These are phyloP conservation scores for Sphaerolaimus hirsutus DNA, from an alignment of 2,888 invertebrate species.

Conservation along the genomic window DNA sequence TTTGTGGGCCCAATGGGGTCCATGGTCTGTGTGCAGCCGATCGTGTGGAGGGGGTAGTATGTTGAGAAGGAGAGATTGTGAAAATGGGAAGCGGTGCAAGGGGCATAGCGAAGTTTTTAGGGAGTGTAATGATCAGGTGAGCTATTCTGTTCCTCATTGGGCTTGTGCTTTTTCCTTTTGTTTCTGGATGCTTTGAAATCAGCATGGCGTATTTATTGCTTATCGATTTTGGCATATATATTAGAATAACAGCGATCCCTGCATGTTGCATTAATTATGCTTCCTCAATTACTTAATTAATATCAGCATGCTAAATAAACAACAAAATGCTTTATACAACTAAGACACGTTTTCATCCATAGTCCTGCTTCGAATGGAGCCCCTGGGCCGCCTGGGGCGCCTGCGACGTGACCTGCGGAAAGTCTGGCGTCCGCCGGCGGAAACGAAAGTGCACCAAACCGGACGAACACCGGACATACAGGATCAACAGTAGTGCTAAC, in stretches of 20 bases:
- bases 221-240: no score
- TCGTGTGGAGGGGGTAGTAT: neutral
- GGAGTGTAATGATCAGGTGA: conserved; percentile 7
- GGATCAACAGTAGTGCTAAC: neutral
- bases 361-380: conserved; percentile 39
- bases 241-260: no score
- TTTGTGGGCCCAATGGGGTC: neutral
- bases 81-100: neutral
- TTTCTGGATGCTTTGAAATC: no score
- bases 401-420: conserved; percentile 53
- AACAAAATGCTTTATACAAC: neutral
- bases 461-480: no score
- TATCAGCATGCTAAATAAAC: neutral
- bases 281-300: no score
- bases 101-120: neutral
- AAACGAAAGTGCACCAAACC: conserved; percentile 47
- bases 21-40: neutral
- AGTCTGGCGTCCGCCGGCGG: conserved; percentile 52
- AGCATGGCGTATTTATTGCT: no score
- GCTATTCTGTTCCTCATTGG: neutral
- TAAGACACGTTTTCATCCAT: neutral
- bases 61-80: neutral
- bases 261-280: no score
- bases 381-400: conserved; percentile 75
- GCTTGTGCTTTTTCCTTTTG: neutral